These are phyloP conservation scores for Argopecten irradians DNA, from an alignment of 1,140 invertebrate species.

Conservation along the genomic window DNA sequence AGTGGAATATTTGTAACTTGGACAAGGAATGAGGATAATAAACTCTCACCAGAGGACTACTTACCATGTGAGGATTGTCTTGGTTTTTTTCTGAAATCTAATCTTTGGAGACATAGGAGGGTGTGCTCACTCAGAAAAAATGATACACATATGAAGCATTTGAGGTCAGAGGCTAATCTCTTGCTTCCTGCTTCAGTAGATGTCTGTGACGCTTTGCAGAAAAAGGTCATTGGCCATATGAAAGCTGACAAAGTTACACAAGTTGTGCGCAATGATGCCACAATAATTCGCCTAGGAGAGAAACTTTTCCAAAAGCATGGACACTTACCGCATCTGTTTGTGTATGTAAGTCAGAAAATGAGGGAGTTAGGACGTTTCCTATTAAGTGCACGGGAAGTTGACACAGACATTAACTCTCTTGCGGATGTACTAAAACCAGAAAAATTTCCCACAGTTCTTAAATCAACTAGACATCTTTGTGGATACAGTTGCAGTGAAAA, in stretches of 20 bases:
- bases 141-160: neutral
- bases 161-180: slow-evolving; percentile 29
- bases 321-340: slow-evolving; percentile 39
- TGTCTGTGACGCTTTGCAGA: slow-evolving; percentile 40
- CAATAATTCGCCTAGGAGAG: slow-evolving; percentile 48
- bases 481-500: slow-evolving; percentile 35
- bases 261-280: slow-evolving; percentile 46
- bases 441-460: slow-evolving; percentile 40
- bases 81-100: slow-evolving; percentile 48
- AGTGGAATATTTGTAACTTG: slow-evolving; percentile 44
- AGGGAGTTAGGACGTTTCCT: slow-evolving; percentile 52
- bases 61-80: slow-evolving; percentile 52
- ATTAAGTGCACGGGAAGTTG: slow-evolving; percentile 39
- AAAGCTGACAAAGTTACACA: slow-evolving; percentile 42
- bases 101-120: slow-evolving; percentile 46
- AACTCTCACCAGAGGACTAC: slow-evolving; percentile 19
- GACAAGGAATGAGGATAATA: neutral
- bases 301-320: slow-evolving; percentile 53
- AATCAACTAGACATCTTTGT: slow-evolving; percentile 39
- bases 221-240: slow-evolving; percentile 49
- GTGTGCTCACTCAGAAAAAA: slow-evolving; percentile 45
- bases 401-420: slow-evolving; percentile 39
- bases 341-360: slow-evolving; percentile 51
- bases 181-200: slow-evolving; percentile 37
- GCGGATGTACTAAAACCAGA: slow-evolving; percentile 37